Base-by-base conservation (phyloP, 1,140 invertebrate species). In the Ceratitis capitata region DNA sequence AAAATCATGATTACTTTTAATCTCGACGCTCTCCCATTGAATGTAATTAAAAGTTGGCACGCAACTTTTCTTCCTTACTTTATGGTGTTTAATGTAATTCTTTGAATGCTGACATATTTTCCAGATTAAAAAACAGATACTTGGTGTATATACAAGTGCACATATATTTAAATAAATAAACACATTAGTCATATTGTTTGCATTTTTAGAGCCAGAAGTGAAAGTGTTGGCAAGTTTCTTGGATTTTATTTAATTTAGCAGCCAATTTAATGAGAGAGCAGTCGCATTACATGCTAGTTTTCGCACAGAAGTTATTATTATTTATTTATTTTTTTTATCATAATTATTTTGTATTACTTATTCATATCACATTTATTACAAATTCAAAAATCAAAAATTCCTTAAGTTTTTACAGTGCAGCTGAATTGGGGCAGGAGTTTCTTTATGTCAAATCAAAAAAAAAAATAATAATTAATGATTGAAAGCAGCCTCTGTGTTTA, bases 171-270 rank as follows among this genome's bases (percentile, higher is more conserved):
- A n/a, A 56, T 56, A 56, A 56, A 56, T 69, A 69, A 32, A 39
- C 39, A 69, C 61, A 19, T 69, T 35, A n/a, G 61, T 69, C 61
- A 39, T 69, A 14, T 69, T 19, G 23, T 23, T n/a, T 56, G 51
- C 19, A 56, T 23, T 7, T 56, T n/a, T 7, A 56, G 23, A 6
- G 32, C 32, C 35, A 35, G 19, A 69, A 69, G 61, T 69, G 61
- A 69, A 69, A 69, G 61, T 69, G 61, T 69, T 69, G 61, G 39
- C 61, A 69, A 32, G 19, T 69, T 35, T 69, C 32, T 69, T 29
- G 32, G 35, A 35, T 69, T 69, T 69, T 29, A 19, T 69, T 69
- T 29, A 19, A 32, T 69, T 69, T 39, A 69, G 14, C 29, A 35
- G 29, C 61, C 26, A 69, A 69, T 69, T 69, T 35, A 35, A 69